Evolutionary conservation across 2,888 invertebrate genomes (phyloP).

Genomic region (Thereva nobilitata): DNA sequence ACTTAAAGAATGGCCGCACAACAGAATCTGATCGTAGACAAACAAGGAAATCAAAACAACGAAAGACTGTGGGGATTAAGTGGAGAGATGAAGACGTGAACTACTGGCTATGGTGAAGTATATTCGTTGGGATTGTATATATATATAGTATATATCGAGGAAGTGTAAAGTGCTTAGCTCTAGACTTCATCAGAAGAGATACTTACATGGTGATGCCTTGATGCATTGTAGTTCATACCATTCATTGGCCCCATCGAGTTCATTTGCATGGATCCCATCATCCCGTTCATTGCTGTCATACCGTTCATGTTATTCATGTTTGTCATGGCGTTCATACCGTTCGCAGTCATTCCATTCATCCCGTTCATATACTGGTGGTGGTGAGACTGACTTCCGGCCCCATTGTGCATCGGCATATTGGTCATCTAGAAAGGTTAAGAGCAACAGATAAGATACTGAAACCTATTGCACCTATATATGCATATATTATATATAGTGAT

Average conservation of each 20-base stretch:
- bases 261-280: constrained; percentile 53
- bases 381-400: constrained; percentile 46
- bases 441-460: constrained; percentile 27
- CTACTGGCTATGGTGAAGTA: not conserved
- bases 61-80: constrained; percentile 6
- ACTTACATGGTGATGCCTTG: constrained; percentile 58
- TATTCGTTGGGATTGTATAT: not conserved
- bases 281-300: constrained; percentile 48
- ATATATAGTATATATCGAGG: not conserved
- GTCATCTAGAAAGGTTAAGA: constrained; percentile 49
- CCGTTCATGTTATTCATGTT: constrained; percentile 52
- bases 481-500: not conserved
- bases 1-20: not conserved
- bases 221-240: constrained; percentile 53
- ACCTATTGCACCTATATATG: constrained; percentile 14
- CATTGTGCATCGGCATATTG: constrained; percentile 41
- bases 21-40: constrained; percentile 17
- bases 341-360: constrained; percentile 62
- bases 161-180: no score
- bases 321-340: constrained; percentile 57
- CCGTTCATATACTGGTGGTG: constrained; percentile 54
- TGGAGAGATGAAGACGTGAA: constrained; percentile 18
- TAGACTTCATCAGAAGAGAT: constrained; percentile 18
- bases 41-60: constrained; percentile 16
- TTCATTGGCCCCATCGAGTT: constrained; percentile 51